Base-by-base conservation (phyloP, 2,797 vertebrate genomes). In the Tiaroga cobitis region DNA sequence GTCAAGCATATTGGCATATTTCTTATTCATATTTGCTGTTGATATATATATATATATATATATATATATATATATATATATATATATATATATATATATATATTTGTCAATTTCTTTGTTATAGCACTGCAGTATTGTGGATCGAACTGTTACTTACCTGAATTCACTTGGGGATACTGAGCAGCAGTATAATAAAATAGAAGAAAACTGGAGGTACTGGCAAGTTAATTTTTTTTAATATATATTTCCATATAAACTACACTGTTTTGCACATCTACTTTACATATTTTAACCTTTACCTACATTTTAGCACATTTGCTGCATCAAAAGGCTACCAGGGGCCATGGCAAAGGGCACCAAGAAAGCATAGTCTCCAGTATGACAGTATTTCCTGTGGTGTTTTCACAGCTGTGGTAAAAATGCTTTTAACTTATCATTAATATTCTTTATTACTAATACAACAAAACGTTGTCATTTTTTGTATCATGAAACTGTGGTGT, bases 321-420 rank as follows among this genome's bases (percentile, higher is more conserved):
- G 67, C 29, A 54, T 51, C 80, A 69, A 81, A 81, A 69, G 79
- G 79, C 18, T 51, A 34, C 79, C 63, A 46, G 26, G 61, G 78
- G 41, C 78, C 61, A 46, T 80, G 78, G 61, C 67, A 80, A 80
- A 65, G n/a, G 16, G 16, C 41, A 34, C 8, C 29, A 13, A 80
- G 41, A 43, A 68, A 46, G 21, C 78, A 80, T 68, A 34, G 39
- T 18, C 41, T 80, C 13, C 63, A 80, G 26, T 3, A 26, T 80
- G 24, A 73, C 6, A 46, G 11, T 16, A 73, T 46, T 73, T 73
- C 46, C 5, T 51, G 72, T 51, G n/a, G 29, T 49, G 10, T 69
- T 81, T 81, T 54, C n/a, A 81, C 79, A 81, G 79, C 79, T 24
- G 65, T 81, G 65, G 41, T 80, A 43, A 80, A 80, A 80, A 59